Conservation (phyloP, 2,888 invertebrate species). For the Liopterus haemorrhoidalis region DNA sequence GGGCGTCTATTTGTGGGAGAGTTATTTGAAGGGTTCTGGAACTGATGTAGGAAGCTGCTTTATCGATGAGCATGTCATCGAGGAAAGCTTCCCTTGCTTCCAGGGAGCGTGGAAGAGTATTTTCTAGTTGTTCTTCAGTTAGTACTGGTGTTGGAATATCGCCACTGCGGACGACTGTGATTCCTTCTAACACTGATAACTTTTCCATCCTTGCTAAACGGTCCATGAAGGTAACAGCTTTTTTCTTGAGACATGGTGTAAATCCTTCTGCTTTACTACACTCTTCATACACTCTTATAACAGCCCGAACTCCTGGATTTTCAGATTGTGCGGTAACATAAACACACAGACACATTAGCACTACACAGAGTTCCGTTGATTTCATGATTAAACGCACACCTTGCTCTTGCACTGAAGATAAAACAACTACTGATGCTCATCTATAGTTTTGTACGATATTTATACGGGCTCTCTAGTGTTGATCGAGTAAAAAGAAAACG, state of each 20-base stretch:
- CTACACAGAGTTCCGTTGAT: constrained; percentile 26
- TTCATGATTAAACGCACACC: too few relatives aligned
- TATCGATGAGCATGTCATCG: constrained; percentile 64
- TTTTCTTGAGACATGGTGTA: constrained; percentile 72
- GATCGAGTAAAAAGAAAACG: constrained; percentile 10
- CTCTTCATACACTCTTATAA: constrained; percentile 70
- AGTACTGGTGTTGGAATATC: constrained; percentile 43
- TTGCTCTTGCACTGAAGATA: constrained; percentile 35
- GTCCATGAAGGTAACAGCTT: constrained; percentile 73
- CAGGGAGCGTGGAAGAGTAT: constrained; percentile 58
- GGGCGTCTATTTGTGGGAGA: constrained; percentile 64
- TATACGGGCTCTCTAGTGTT: constrained; percentile 39
- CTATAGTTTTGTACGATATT: constrained; percentile 39
- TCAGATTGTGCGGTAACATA: constrained; percentile 42
- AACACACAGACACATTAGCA: constrained; percentile 39
- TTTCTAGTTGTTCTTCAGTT: constrained; percentile 65
- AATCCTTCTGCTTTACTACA: constrained; percentile 66
- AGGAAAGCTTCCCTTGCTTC: constrained; percentile 63
- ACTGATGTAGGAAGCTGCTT: constrained; percentile 64
- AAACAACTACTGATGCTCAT: constrained; percentile 41
- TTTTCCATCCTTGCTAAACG: constrained; percentile 66
- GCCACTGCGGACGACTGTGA: constrained; percentile 57
- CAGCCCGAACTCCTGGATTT: constrained; percentile 58
- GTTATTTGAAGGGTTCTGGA: constrained; percentile 71
- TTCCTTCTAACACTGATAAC: constrained; percentile 57